These are phyloP conservation scores for Corythaixoides concolor DNA, from an alignment of 2,113 vertebrate genomes.

Conservation along the genomic window DNA sequence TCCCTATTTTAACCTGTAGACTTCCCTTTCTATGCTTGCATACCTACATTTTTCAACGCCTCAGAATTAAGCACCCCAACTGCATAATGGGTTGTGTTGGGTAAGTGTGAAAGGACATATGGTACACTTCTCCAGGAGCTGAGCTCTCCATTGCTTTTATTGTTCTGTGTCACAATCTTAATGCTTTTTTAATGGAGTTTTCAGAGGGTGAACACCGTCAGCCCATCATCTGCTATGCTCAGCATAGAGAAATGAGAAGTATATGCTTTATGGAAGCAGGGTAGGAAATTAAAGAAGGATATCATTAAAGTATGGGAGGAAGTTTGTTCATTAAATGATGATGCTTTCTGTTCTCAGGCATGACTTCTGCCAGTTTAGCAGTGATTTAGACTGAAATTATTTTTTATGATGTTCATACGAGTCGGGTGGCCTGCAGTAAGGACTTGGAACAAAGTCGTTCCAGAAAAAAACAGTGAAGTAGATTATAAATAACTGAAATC, in stretches of 20 bases:
- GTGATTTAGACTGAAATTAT: background rate
- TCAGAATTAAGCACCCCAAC: background rate
- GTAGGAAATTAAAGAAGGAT: background rate
- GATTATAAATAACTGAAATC: background rate
- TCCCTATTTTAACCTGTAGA: background rate
- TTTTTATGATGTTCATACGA: background rate
- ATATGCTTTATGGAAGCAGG: background rate
- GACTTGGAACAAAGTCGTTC: background rate
- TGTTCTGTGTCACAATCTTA: background rate
- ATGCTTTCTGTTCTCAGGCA: background rate
- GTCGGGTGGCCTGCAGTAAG: background rate
- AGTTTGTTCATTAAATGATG: background rate
- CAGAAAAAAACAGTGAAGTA: background rate
- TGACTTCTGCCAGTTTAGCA: background rate
- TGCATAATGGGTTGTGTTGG: background rate
- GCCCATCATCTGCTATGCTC: background rate
- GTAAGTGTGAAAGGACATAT: background rate
- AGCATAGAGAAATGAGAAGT: background rate
- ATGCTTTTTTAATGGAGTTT: constrained; percentile 40
- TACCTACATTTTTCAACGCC: background rate
- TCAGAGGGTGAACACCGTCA: background rate
- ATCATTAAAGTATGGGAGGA: background rate
- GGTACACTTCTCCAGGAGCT: background rate
- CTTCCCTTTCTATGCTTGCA: background rate
- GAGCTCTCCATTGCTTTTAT: background rate